Evolutionary conservation across 2,113 vertebrate species (phyloP), one percentile per base, ranked within the genome.

Genomic region (Heterotis niloticus): DNA sequence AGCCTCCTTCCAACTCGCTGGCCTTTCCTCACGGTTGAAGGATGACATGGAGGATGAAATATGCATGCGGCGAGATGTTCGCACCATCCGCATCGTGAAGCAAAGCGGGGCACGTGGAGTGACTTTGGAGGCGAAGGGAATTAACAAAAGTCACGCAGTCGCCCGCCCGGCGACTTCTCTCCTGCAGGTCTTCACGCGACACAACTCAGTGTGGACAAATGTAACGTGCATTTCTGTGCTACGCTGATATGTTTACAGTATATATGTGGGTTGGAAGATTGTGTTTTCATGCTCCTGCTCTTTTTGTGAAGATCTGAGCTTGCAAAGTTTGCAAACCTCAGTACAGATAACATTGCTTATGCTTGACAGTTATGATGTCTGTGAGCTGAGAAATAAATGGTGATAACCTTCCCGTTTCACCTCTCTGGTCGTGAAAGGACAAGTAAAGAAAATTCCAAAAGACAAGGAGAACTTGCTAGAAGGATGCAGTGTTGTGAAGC

Each of bases 31-130:
- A 28, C 14, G n/a, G 16, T 16, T 12, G 64, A 69, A 64, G 26
- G 65, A 54, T 70, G 66, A 78, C 77, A 78, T 44, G 9, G 66
- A 65, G 44, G 65, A 78, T 78, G 29, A 78, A 78, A 78, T 69
- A 60, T 70, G 66, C 66, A 78, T 78, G 77, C 24, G 56, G 65
- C 28, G 29, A 26, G 57, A 56, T 59, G 66, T 78, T 23, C n/a
- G 64, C 23, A 64, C 28, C 64, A 17, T 52, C 75, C 64, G 44
- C 26, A 56, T 62, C 18, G 64, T 29, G 28, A n/a, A 24, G 34
- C 76, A 67, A 24, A 20, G 18, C 29, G 24, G 68, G 14, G 16
- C 57, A 54, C 29, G 17, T 14, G 66, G 70, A n/a, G 52, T 23
- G 70, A 54, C 70, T 14, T 51, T 12, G 5, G n/a, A n/a, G 12